Conservation (phyloP, 2,797 vertebrate genomes). For the Allobates femoralis region DNA sequence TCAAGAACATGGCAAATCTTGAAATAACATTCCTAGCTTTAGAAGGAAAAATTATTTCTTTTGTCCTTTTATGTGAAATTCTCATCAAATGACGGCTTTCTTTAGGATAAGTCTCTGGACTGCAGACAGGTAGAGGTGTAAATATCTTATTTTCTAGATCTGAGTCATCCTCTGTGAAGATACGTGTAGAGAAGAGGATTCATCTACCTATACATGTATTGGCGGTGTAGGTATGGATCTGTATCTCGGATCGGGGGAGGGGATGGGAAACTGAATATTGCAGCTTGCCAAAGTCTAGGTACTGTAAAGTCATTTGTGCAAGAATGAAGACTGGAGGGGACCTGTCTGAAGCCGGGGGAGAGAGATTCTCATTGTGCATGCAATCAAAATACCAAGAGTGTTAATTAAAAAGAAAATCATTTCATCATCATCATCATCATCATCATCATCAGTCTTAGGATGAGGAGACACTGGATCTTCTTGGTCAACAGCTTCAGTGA, state of each 20-base stretch:
- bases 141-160: constrained; percentile 41
- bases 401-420: constrained; percentile 23
- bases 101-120: constrained; percentile 21
- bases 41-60: background rate
- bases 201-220: constrained; percentile 39
- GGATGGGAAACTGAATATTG: constrained; percentile 48
- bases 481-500: constrained; percentile 2
- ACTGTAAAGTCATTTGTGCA: constrained; percentile 59
- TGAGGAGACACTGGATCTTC: constrained; percentile 11
- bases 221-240: constrained; percentile 55
- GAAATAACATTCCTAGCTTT: constrained; percentile 37
- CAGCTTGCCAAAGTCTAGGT: constrained; percentile 57
- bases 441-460: background rate
- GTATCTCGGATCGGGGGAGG: constrained; percentile 51
- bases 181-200: constrained; percentile 38
- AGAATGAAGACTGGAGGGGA: constrained; percentile 49
- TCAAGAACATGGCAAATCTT: constrained; percentile 46
- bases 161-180: constrained; percentile 40
- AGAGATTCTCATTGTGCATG: constrained; percentile 39
- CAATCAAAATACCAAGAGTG: constrained; percentile 49
- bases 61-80: constrained; percentile 10
- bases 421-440: constrained; percentile 33
- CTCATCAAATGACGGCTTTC: constrained; percentile 26
- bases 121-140: constrained; percentile 7
- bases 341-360: constrained; percentile 47